phyloP scores from a whole-genome alignment of 2,797 vertebrate species.

The Glyptemys insculpta region DNA sequence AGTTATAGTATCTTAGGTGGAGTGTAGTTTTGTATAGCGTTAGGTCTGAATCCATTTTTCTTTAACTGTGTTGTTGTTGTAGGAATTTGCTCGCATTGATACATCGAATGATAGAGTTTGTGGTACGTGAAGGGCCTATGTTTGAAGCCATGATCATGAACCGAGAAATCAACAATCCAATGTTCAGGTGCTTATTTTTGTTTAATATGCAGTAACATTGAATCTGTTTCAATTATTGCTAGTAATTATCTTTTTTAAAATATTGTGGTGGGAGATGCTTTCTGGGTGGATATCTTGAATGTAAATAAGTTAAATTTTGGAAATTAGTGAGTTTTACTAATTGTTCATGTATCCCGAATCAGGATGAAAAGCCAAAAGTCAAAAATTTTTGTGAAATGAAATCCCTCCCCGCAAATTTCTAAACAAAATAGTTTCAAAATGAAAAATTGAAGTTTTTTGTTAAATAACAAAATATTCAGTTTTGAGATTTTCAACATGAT shows the following conservation, averaged over 20 bases:
- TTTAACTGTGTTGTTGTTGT: slow-evolving; percentile 99
- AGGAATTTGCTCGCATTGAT: slow-evolving; percentile 99
- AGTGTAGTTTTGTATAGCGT: slow-evolving; percentile 83
- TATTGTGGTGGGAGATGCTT: neutral
- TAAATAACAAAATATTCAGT: neutral
- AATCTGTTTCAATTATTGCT: neutral
- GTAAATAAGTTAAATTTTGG: neutral
- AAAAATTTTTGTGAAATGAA: neutral
- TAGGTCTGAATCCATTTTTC: slow-evolving; percentile 97
- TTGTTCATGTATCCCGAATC: neutral
- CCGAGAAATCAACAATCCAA: slow-evolving; percentile 98
- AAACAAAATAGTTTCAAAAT: neutral
- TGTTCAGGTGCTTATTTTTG: slow-evolving; percentile 91
- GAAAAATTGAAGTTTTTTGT: neutral
- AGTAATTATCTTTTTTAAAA: neutral
- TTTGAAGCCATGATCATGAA: slow-evolving; percentile 99
- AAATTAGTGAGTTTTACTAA: neutral
- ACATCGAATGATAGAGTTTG: slow-evolving; percentile 99
- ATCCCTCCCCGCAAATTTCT: neutral
- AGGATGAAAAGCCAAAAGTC: neutral
- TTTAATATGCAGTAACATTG: neutral
- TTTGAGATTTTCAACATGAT: neutral
- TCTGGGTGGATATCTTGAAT: fast-evolving
- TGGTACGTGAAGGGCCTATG: slow-evolving; percentile 99
- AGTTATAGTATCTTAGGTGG: slow-evolving; percentile 83